Evolutionary conservation across 2,113 vertebrate genomes (phyloP), one percentile per base, ranked within the genome.

Genomic region (Crotalus viridis): DNA sequence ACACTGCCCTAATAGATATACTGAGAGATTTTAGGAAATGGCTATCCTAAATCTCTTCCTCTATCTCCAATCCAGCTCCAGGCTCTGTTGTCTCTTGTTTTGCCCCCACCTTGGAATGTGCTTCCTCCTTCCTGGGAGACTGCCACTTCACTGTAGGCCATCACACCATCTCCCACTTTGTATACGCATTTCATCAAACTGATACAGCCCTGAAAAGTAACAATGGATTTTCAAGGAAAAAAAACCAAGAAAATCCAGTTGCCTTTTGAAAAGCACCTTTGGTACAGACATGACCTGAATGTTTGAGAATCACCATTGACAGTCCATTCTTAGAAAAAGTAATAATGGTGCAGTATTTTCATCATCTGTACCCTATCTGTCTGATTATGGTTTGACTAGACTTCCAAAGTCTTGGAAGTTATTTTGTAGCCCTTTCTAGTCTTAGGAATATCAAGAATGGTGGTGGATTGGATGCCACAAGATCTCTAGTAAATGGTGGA

Each of bases 401-500:
- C 61, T 64, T 64, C 28, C 26, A 17, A 74, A 74, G 15, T 74
- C 69, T 74, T 19, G 15, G n/a, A 39, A 19, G n/a, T 74, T 33
- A 74, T 33, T 74, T 74, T 33, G 69, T 39, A 74, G 69, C 69
- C n/a, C n/a, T 74, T 74, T 74, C n/a, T 74, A 74, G n/a, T 33
- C 28, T 74, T 17, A 74, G 33, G n/a, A 74, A 33, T 74, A 74
- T 74, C 64, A 93, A 92, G 90, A 95, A 91, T 92, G 64, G 86
- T 92, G 74, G 81, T 94, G 21, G 93, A 93, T 93, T 94, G 89
- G 64, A 90, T 94, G 93, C 91, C 95, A 86, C 57, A 95, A 95
- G n/a, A 39, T 33, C 69, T 19, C 15, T 33, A 7, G 8, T 74
- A 74, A 74, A 74, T 39, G 69, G 15, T 33, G n/a, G n/a, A 39